Evolutionary conservation across 1,140 invertebrate genomes (phyloP), one percentile per base, ranked within the genome.

Genomic region (Kradibia gibbosae): DNA sequence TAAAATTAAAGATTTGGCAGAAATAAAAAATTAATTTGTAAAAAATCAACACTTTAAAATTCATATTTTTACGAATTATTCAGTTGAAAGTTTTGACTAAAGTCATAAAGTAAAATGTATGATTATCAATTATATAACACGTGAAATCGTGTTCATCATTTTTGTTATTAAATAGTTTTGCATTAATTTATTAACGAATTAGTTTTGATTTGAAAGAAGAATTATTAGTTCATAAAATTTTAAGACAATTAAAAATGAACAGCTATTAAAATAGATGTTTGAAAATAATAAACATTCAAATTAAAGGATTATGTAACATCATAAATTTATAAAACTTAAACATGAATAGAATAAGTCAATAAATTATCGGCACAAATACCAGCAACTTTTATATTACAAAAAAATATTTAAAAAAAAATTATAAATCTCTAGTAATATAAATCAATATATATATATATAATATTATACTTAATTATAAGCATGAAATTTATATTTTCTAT

Each of bases 1-100:
- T 78, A 93, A 94, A 87, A 93, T 96, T 57, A 93, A 94, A 85
- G 88, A 93, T 67, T 81, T 94, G 31, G 92, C 92, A 28, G 92
- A 94, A 22, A 92, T 95, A 65, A 81, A 78, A 31, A 85, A 75
- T 45, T 78, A 73, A 74, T 67, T 45, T 67, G n/a, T n/a, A 39
- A 39, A 39, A 22, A n/a, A 11, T 65, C 20, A 2, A 28, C 31
- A 34, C 20, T 1, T 28, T 62, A 20, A 10, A 28, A 62, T 62
- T 17, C 7, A 34, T 34, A 34, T 62, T 0, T 34, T 62, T 34
- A 62, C 4, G 34, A 62, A 34, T 4, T 62, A 62, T 62, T 62
- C 60, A 36, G 1, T 8, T 13, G 13, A 31, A 36, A 11, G 31
- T 34, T 36, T 20, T 62, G 13, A 20, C 13, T 62, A 60, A 31